phyloP scores from a whole-genome alignment of 2,888 invertebrate genomes.

The Drosophila yooni region DNA sequence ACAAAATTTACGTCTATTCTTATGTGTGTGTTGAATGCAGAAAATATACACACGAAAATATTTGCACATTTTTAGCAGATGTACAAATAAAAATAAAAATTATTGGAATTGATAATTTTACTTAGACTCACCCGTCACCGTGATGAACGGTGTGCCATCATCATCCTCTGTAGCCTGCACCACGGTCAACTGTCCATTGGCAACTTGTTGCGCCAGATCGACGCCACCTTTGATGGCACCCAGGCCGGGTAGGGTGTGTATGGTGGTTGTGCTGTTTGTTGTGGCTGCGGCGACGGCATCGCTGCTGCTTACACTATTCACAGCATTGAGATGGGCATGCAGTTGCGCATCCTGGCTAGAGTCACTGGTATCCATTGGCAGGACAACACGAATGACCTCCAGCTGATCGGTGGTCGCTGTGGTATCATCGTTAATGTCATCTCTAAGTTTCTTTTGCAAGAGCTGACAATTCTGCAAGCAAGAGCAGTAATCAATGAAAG shows the following conservation, averaged over 20 bases:
- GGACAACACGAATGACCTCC: conserved; percentile 82
- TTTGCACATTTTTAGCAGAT: neutral
- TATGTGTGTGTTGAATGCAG: too few relatives aligned
- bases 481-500: conserved; percentile 30
- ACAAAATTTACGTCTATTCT: neutral
- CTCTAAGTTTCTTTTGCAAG: conserved; percentile 80
- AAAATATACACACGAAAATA: neutral
- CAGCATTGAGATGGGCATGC: conserved; percentile 64
- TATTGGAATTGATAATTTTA: neutral
- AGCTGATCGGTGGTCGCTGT: conserved; percentile 61
- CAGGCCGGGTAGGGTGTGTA: conserved; percentile 75
- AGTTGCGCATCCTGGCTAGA: conserved; percentile 80
- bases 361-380: conserved; percentile 84
- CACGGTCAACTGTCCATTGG: conserved; percentile 83
- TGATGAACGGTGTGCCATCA: conserved; percentile 82
- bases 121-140: conserved; percentile 82
- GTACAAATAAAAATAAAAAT: neutral
- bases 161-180: conserved; percentile 80
- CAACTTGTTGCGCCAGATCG: conserved; percentile 82
- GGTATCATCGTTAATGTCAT: conserved; percentile 57
- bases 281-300: conserved; percentile 44
- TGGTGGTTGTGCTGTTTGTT: conserved; percentile 50
- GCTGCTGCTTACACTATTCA: conserved; percentile 55
- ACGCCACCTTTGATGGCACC: conserved; percentile 78
- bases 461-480: conserved; percentile 69